A percentile compares a stretch with the other conserved stretches of the same genome.
Evolutionary conservation across 2,797 vertebrate species (phyloP).

Genomic region (Scleropages formosus): DNA sequence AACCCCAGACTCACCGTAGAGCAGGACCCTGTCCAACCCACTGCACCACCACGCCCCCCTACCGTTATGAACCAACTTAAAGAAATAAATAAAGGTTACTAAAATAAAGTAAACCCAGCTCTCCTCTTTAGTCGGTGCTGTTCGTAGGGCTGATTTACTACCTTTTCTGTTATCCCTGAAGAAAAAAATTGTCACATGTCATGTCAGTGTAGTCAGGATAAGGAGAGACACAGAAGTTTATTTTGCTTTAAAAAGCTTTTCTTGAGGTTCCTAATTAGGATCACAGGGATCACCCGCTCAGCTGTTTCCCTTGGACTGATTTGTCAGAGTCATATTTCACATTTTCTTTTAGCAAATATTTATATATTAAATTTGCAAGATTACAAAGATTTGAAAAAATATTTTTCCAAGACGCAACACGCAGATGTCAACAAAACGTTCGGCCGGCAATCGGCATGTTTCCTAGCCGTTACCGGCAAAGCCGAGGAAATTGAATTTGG

Average conservation of each 20-base stretch:
- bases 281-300: not conserved
- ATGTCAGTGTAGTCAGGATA: no score
- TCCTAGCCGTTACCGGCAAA: not conserved
- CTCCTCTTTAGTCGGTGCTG: no score
- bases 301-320: not conserved
- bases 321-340: not conserved
- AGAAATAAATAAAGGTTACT: no score
- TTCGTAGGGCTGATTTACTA: no score
- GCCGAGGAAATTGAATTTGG: slow-evolving; percentile 9
- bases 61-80: no score
- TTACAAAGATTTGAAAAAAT: not conserved
- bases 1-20: no score
- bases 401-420: slow-evolving; percentile 9
- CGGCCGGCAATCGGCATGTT: not conserved
- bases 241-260: not conserved
- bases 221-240: not conserved
- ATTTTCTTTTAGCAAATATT: not conserved
- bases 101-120: no score
- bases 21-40: no score
- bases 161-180: no score
- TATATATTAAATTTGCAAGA: not conserved
- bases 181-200: no score
- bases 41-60: no score
- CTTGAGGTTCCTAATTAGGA: not conserved
- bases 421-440: not conserved